A percentile compares a stretch with the other conserved stretches of the same genome.
Evolutionary conservation across 2,113 vertebrate genomes (phyloP).

Genomic region (Gyps fulvus): DNA sequence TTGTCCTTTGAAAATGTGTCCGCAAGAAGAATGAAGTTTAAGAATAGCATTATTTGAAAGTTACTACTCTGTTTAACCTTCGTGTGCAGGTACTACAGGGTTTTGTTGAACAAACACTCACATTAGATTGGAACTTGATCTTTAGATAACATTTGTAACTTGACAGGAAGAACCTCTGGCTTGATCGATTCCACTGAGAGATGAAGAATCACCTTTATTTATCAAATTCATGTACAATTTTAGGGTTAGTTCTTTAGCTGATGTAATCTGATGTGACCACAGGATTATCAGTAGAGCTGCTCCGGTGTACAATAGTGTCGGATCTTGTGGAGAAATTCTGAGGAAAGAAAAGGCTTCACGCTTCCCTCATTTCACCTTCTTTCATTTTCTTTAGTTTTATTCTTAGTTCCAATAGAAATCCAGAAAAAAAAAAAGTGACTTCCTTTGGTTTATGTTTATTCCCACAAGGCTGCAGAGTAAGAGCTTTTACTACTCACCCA

Average conservation of each 20-base stretch:
- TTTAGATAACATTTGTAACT: not conserved
- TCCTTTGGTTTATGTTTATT: not conserved
- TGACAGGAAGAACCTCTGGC: not conserved
- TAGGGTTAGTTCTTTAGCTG: not conserved
- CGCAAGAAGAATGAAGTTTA: not conserved
- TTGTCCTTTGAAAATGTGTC: not conserved
- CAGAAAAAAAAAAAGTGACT: not conserved
- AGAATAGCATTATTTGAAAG: not conserved
- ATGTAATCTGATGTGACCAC: not conserved
- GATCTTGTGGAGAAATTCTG: not conserved
- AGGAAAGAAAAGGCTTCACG: not conserved
- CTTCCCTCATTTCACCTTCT: not conserved
- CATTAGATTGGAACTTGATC: not conserved
- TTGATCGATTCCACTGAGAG: not conserved
- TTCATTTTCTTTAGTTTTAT: not conserved
- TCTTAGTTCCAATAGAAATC: not conserved
- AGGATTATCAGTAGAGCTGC: not conserved
- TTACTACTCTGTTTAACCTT: not conserved
- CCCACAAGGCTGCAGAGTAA: not conserved
- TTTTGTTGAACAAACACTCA: not conserved
- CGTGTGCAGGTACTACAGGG: not conserved
- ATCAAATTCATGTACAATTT: not conserved
- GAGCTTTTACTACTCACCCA: not conserved
- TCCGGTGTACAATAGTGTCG: fast-evolving
- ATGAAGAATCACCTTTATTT: not conserved